These are phyloP conservation scores for Neoseiulus cucumeris DNA, from an alignment of 1,140 invertebrate genomes.

Conservation along the genomic window DNA sequence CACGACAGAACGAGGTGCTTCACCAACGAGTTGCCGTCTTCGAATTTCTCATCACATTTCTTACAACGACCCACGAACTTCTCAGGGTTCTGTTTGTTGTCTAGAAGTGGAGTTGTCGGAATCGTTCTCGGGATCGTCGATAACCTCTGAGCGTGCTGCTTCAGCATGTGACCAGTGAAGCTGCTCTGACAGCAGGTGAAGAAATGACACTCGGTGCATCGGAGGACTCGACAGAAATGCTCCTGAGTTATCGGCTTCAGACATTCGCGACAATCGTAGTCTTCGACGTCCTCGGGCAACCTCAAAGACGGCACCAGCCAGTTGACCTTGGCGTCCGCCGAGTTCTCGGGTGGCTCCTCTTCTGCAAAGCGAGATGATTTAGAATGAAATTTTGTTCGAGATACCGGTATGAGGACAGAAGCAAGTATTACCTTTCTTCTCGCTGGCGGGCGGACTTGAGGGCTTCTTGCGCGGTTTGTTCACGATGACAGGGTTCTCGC, in stretches of 20 bases:
- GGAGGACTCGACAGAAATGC: background rate
- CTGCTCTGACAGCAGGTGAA: slow-evolving; percentile 8
- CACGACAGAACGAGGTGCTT: background rate
- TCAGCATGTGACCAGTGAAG: slow-evolving; percentile 6
- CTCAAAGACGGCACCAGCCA: background rate
- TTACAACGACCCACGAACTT: background rate
- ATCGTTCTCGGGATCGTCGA: background rate
- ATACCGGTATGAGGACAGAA: too few relatives aligned
- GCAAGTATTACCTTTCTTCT: background rate
- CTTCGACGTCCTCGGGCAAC: background rate
- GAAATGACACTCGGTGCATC: slow-evolving; percentile 3
- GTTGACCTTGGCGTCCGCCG: background rate
- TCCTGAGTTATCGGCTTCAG: background rate
- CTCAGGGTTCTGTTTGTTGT: slow-evolving; percentile 3
- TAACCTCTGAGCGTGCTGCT: background rate
- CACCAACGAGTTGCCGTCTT: background rate
- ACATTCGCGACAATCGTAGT: slow-evolving; percentile 5
- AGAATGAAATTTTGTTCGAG: too few relatives aligned
- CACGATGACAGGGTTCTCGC: background rate
- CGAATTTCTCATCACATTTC: slow-evolving; percentile 6
- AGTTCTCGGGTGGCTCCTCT: too few relatives aligned
- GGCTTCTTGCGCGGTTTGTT: slow-evolving; percentile 3
- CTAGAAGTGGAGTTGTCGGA: background rate
- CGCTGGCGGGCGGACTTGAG: background rate
- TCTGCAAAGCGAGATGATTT: too few relatives aligned